phyloP scores from a whole-genome alignment of 2,797 vertebrate species.

The Synaphobranchus kaupii region DNA sequence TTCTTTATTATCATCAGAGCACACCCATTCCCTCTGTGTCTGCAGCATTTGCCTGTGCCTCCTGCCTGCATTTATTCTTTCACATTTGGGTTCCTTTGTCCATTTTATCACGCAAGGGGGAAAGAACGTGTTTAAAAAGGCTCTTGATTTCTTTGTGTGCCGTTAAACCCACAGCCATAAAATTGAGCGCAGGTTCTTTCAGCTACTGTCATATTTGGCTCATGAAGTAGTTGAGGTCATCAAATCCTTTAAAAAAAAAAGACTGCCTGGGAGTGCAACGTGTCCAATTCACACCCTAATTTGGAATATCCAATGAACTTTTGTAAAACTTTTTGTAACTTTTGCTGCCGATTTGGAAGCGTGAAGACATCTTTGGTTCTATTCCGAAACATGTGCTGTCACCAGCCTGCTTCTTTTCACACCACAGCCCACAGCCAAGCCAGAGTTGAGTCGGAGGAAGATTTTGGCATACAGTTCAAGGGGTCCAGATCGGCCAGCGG shows the following conservation, averaged over 20 bases:
- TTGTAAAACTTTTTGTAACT: no score
- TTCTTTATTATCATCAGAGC: conserved; percentile 19
- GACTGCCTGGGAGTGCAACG: no score
- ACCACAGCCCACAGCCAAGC: background rate
- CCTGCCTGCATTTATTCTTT: background rate
- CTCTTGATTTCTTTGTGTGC: conserved; percentile 19
- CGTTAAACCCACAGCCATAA: conserved; percentile 17
- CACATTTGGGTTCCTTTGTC: conserved; percentile 41
- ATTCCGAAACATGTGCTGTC: background rate
- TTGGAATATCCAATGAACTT: no score
- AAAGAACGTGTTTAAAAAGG: conserved; percentile 24
- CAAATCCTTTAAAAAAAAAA: no score
- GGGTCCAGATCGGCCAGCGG: background rate
- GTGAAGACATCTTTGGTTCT: background rate
- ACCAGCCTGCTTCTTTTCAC: background rate
- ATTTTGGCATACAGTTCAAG: background rate
- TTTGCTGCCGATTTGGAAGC: background rate
- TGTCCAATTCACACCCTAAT: no score
- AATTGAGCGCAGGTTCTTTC: conserved; percentile 25
- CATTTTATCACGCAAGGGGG: conserved; percentile 28
- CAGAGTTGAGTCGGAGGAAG: background rate
- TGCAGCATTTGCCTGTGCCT: conserved; percentile 17
- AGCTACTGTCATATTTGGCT: conserved; percentile 1
- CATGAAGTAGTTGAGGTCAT: no score
- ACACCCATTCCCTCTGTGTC: background rate